Base-by-base conservation (phyloP, 2,888 invertebrate genomes). In the Platypus cylindrus region DNA sequence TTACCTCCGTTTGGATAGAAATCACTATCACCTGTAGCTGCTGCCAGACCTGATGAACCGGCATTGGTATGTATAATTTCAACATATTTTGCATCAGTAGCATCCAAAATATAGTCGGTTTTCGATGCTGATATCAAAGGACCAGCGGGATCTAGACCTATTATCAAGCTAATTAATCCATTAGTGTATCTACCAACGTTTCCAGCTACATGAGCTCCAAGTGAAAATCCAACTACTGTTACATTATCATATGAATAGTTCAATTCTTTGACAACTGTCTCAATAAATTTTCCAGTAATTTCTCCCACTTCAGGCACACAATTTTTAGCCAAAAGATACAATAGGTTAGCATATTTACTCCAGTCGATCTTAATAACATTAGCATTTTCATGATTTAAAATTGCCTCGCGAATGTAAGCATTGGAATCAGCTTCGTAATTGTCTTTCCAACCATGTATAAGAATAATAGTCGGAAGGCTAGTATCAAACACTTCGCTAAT, bases 361-460 rank as follows among this genome's bases (percentile, higher is more conserved):
- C 43, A 43, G 23, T 37, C 37, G n/a, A 43, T 34, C 33, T 40
- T 40, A 11, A 43, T 33, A 5, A 43, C 20, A 27, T 43, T 43
- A 8, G 34, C 40, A 28, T 43, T 28, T 9, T 8, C 14, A 16
- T 34, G 33, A 4, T 25, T 20, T 7, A 43, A 34, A 34, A 43
- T 22, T 14, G 43, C 32, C 7, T 37, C 16, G 32, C 37, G 5
- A n/a, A 43, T 20, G 22, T 20, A 37, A 28, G 35, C 38, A 28
- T 40, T 43, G 18, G 40, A 37, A 26, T 32, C 37, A 3, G 43
- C 34, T 28, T 26, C 32, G 30, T 26, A 40, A n/a, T 30, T 23
- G 22, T 43, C 43, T 24, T 34, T 17, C 43, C 43, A 43, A 5
- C 43, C 43, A 30, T 43, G 40, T 8, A 37, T 28, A 12, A 43